Conservation (phyloP, 2,113 vertebrate species). For the Megaptera novaeangliae region DNA sequence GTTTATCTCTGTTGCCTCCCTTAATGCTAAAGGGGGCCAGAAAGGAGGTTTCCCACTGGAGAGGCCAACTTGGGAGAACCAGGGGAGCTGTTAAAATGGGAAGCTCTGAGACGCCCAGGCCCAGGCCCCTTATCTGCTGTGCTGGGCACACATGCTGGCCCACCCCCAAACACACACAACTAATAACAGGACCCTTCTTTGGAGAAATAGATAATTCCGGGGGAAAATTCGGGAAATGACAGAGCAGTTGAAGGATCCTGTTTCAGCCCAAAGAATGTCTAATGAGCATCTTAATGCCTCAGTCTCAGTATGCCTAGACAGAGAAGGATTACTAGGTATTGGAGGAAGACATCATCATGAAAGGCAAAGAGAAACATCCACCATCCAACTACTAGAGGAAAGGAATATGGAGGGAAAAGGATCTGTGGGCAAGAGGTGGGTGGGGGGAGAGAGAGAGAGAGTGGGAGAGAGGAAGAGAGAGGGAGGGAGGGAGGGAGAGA, state of each 20-base stretch:
- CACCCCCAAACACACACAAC: rapidly evolving
- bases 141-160: too few relatives aligned
- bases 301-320: background rate
- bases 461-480: too few relatives aligned
- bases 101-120: background rate
- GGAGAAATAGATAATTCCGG: rapidly evolving
- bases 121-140: background rate
- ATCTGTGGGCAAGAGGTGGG: too few relatives aligned
- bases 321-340: rapidly evolving
- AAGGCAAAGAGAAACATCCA: background rate
- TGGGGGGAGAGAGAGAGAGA: background rate
- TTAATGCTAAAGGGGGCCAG: background rate
- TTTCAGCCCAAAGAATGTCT: background rate
- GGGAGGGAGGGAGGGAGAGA: too few relatives aligned
- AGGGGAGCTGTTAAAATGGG: rapidly evolving
- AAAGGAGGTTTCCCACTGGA: background rate
- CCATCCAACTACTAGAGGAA: rapidly evolving
- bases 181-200: background rate
- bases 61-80: background rate
- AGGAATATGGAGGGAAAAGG: background rate
- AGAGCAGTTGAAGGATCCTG: too few relatives aligned
- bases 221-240: background rate
- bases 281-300: too few relatives aligned
- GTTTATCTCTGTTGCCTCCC: too few relatives aligned
- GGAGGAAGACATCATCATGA: too few relatives aligned